These are phyloP conservation scores for Leptopilina boulardi DNA, from an alignment of 1,140 invertebrate genomes.

Conservation along the genomic window DNA sequence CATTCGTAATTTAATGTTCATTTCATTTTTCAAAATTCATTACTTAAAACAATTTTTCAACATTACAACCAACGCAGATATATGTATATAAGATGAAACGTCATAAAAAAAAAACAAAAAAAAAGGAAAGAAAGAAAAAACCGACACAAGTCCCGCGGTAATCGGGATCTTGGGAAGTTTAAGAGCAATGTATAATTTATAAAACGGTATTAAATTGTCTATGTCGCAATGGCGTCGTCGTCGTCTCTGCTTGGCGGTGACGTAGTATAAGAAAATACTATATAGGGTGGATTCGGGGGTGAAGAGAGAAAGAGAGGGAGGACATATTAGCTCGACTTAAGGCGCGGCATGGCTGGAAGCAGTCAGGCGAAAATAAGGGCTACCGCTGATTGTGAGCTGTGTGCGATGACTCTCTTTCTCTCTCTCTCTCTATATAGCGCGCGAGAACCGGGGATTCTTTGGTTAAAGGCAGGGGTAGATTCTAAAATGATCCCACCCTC, in stretches of 20 bases:
- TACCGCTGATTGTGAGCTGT: constrained; percentile 70
- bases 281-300: constrained; percentile 57
- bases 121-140: constrained; percentile 44
- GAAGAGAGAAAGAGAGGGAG: too few species aligned
- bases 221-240: constrained; percentile 59
- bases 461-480: constrained; percentile 54
- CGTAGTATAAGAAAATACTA: constrained; percentile 56
- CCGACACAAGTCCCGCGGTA: constrained; percentile 54
- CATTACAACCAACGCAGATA: too few species aligned
- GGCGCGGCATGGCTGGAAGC: constrained; percentile 68
- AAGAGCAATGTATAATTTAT: constrained; percentile 66
- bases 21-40: too few species aligned
- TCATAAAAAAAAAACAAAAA: background rate
- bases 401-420: too few species aligned
- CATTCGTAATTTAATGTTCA: too few species aligned
- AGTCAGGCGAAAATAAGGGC: constrained; percentile 72
- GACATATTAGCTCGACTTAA: constrained; percentile 77
- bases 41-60: too few species aligned
- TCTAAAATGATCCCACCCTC: constrained; percentile 71
- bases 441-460: background rate
- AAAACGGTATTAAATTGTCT: constrained; percentile 74
- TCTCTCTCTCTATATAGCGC: too few species aligned
- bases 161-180: constrained; percentile 50
- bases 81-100: too few species aligned
- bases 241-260: constrained; percentile 55